Base-by-base conservation (phyloP, 2,797 vertebrate species). In the Hozukius guyotensis region DNA sequence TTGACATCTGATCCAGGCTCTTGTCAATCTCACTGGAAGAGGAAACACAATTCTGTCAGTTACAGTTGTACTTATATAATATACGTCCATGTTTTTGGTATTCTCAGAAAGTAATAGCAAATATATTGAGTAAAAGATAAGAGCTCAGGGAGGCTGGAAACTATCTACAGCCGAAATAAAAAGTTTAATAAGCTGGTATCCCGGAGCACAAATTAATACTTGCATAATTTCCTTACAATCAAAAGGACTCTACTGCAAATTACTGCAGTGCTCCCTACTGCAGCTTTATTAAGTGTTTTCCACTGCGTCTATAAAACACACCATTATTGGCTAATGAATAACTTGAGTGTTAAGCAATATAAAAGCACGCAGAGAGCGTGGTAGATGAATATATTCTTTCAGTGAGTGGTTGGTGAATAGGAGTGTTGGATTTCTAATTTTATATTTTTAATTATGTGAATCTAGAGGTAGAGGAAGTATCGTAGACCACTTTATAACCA, bases 1-100 rank as follows among this genome's bases (percentile, higher is more conserved):
- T 98, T 85, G 97, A 98, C 98, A 99, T 99, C 87, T 99, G 98
- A 90, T 99, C 99, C 91, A 99, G 97, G 89, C 96, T 97, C 94
- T 99, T 99, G 91, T 99, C 99, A 86, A 99, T 99, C 95, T 99
- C 99, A 93, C 99, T 99, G 96, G 63, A 93, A 92, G 91, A 88
- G 73, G 32, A 80, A 85, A 86, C n/a, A 4, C 24, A 87, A 20
- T 81, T 5, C 5, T 12, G 10, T 89, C 56, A 84, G 55, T 77
- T 59, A 38, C 6, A 78, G n/a, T 57, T 52, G 53, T 69, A 32
- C 13, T 12, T 36, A 24, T 46, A 46, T 18, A 46, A 46, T 49
- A 16, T 38, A 55, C 10, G 55, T 61, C 20, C 14, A 60, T 83
- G 22, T 70, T 78, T 68, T 69, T 57, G 25, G 24, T 62, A 18